A percentile compares a stretch with the other conserved stretches of the same genome.
These are phyloP conservation scores for Decapterus maruadsi DNA, from an alignment of 2,797 vertebrate genomes.

Conservation along the genomic window DNA sequence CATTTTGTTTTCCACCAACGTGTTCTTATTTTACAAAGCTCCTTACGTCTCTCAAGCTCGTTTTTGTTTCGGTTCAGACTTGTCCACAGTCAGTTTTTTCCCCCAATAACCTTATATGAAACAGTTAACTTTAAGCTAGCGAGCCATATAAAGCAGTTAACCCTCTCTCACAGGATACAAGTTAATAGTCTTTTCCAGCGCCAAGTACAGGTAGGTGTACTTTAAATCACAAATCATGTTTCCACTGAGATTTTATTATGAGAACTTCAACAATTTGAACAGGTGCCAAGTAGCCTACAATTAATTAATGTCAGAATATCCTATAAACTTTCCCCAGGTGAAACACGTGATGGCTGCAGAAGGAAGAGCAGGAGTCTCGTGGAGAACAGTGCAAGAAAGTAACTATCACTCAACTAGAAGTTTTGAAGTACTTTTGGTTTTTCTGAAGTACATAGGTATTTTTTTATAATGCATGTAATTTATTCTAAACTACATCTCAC, in stretches of 20 bases:
- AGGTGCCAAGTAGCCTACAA: slow-evolving; percentile 23
- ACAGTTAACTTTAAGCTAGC: background rate
- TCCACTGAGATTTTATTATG: slow-evolving; percentile 13
- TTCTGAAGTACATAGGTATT: background rate
- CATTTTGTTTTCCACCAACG: background rate
- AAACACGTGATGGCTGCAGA: background rate
- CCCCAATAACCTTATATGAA: background rate
- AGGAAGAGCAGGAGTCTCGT: background rate
- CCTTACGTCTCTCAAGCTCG: accelerated
- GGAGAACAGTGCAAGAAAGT: background rate
- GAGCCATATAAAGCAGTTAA: background rate
- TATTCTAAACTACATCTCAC: background rate
- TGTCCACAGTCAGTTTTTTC: background rate
- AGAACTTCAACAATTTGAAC: slow-evolving; percentile 14
- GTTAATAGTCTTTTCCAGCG: background rate
- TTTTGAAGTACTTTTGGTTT: background rate
- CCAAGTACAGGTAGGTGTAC: background rate
- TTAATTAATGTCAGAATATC: slow-evolving; percentile 4
- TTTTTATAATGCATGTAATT: background rate
- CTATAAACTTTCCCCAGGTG: slow-evolving; percentile 2
- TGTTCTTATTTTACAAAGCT: background rate
- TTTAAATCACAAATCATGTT: slow-evolving; percentile 22
- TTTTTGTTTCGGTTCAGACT: background rate
- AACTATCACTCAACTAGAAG: background rate
- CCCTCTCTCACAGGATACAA: background rate